Evolutionary conservation across 2,797 vertebrate genomes (phyloP), one percentile per base, ranked within the genome.

Genomic region (Pseudomugil gertrudae): DNA sequence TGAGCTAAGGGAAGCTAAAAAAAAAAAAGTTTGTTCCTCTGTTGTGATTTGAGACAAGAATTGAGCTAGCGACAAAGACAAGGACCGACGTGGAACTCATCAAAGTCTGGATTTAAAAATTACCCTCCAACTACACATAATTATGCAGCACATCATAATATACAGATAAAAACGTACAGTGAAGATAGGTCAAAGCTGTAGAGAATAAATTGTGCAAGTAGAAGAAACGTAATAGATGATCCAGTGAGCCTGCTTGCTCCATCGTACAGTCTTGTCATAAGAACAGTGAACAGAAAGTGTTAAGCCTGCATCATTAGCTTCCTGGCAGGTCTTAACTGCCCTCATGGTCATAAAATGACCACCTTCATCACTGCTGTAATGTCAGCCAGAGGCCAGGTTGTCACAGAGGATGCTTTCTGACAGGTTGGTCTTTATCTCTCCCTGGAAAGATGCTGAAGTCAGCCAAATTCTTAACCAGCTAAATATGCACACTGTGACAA

Each of bases 381-480:
- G 69, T 83, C 84, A 84, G 83, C 83, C 77, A 47, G 70, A 64
- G 79, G 80, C 73, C 79, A 74, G 63, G 63, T 72, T 86, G 87
- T 85, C 75, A 79, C 36, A 29, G 40, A 65, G 66, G 78, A 79
- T 79, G 65, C 62, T 66, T 81, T 65, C 64, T 87, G 85, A 84
- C 84, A 86, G 60, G 69, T 63, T 61, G 38, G 72, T 84, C 81
- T 84, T 84, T 78, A 86, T 80, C 59, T 69, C 38, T 66, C 78
- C 67, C 74, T 48, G 55, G 64, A 79, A 77, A 83, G 74, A 62
- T 70, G 83, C 86, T 89, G 76, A 85, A 72, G 81, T 90, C 85
- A 89, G 84, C 80, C 59, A 75, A 82, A 83, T 78, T 66, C 47
- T 55, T 48, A 50, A 33, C 45, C 57, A 54, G 60, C 66, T 85